Percentiles rank a stretch among this genome's conserved stretches.
Evolutionary conservation across 2,797 vertebrate genomes (phyloP).

Genomic region (Martes flavigula): DNA sequence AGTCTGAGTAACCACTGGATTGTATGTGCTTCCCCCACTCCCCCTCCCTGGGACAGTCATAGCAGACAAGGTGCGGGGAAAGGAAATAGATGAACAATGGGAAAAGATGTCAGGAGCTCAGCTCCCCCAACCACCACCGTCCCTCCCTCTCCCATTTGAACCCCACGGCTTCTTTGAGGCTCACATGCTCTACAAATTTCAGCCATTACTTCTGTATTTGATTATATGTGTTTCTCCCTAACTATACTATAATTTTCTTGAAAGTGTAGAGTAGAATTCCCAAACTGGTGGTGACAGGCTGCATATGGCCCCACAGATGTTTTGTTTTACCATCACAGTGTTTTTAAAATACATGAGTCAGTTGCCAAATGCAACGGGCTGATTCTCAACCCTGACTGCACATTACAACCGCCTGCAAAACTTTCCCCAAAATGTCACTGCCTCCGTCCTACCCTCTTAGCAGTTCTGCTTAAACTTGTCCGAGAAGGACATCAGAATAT

Average conservation of each 20-base stretch:
- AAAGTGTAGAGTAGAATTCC: constrained; percentile 33
- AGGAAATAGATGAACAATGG: background rate
- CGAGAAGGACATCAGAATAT: background rate
- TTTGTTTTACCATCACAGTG: constrained; percentile 44
- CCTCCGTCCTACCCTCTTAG: background rate
- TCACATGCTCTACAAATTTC: background rate
- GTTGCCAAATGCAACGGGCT: constrained; percentile 1
- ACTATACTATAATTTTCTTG: constrained; percentile 28
- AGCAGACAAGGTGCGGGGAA: background rate
- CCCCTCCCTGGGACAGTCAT: background rate
- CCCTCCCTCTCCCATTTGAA: background rate
- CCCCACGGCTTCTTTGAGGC: background rate
- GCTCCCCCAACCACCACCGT: rapidly evolving
- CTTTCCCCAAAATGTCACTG: background rate
- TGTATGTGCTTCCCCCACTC: background rate
- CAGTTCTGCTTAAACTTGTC: background rate
- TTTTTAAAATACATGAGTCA: constrained; percentile 36
- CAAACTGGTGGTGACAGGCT: constrained; percentile 54
- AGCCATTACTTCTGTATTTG: background rate
- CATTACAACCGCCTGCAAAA: background rate
- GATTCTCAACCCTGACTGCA: background rate
- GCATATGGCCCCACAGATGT: constrained; percentile 59
- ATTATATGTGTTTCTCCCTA: background rate
- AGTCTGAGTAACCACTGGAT: background rate
- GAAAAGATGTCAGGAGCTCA: background rate